These are phyloP conservation scores for Cataglyphis livida DNA, from an alignment of 2,888 invertebrate genomes.

Conservation along the genomic window DNA sequence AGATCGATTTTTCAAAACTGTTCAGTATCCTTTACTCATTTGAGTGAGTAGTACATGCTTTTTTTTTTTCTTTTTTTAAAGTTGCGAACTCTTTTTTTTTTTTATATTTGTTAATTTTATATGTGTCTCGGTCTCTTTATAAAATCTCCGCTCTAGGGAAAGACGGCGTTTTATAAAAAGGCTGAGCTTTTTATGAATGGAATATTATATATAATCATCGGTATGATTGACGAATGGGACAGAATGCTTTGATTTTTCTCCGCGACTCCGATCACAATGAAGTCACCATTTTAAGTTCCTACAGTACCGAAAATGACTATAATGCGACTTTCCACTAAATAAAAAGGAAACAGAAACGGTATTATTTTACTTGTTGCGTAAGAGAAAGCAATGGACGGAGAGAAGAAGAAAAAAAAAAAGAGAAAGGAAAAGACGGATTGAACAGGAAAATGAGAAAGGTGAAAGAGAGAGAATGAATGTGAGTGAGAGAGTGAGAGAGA, in stretches of 20 bases:
- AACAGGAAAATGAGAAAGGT: conserved; percentile 17
- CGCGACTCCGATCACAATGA: conserved; percentile 74
- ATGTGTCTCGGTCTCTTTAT: not conserved
- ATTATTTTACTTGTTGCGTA: conserved; percentile 75
- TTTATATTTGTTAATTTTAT: conserved; percentile 3
- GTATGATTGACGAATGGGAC: conserved; percentile 25
- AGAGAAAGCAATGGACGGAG: conserved; percentile 40
- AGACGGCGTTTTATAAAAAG: not conserved
- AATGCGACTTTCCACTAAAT: conserved; percentile 73
- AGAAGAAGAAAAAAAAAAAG: not conserved
- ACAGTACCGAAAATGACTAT: conserved; percentile 77
- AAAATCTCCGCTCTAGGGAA: not conserved
- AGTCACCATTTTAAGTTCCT: conserved; percentile 84
- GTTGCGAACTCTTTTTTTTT: conserved; percentile 28
- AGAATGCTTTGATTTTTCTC: conserved; percentile 74
- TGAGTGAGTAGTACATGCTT: conserved; percentile 12
- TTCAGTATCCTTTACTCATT: not conserved
- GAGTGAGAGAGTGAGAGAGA: conserved; percentile 50
- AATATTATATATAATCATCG: not conserved
- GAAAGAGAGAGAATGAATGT: conserved; percentile 32
- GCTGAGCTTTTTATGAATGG: conserved; percentile 11
- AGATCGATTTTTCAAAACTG: not conserved
- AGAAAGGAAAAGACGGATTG: conserved; percentile 14
- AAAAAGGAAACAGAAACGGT: conserved; percentile 63
- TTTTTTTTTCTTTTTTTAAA: not conserved